phyloP scores from a whole-genome alignment of 2,888 invertebrate species.

The Lasius platythorax region DNA sequence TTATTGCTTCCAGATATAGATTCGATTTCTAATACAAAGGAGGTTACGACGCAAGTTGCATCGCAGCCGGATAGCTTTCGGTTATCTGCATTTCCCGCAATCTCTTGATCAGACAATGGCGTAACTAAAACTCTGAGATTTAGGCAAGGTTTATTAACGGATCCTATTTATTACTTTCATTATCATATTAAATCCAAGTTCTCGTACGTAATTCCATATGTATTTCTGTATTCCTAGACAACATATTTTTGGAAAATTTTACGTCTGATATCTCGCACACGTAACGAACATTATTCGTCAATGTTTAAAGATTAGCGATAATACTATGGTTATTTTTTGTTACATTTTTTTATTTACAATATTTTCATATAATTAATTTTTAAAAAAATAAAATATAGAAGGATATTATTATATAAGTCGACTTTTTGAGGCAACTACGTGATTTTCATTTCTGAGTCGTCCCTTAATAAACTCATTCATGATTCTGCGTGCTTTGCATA shows the following conservation, averaged over 20 bases:
- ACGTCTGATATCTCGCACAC: neutral
- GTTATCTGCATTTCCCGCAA: constrained; percentile 35
- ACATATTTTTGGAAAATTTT: neutral
- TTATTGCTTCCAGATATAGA: constrained; percentile 25
- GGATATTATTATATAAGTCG: no score
- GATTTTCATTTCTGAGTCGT: neutral
- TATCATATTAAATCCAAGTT: neutral
- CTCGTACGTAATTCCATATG: neutral
- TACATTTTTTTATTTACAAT: neutral
- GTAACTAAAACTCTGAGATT: constrained; percentile 13
- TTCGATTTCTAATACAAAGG: constrained; percentile 33
- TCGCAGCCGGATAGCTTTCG: constrained; percentile 37
- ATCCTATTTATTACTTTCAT: neutral
- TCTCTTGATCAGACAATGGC: constrained; percentile 17
- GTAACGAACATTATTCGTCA: neutral
- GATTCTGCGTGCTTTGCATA: neutral
- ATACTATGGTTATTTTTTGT: neutral
- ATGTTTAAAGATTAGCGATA: neutral
- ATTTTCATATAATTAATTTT: constrained; percentile 1
- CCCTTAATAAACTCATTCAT: neutral
- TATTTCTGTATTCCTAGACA: neutral
- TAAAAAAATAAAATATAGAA: neutral
- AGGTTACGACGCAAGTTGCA: constrained; percentile 19
- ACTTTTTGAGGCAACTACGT: neutral
- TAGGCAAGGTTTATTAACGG: neutral